phyloP scores from a whole-genome alignment of 2,888 invertebrate species.

The Blera fallax region DNA sequence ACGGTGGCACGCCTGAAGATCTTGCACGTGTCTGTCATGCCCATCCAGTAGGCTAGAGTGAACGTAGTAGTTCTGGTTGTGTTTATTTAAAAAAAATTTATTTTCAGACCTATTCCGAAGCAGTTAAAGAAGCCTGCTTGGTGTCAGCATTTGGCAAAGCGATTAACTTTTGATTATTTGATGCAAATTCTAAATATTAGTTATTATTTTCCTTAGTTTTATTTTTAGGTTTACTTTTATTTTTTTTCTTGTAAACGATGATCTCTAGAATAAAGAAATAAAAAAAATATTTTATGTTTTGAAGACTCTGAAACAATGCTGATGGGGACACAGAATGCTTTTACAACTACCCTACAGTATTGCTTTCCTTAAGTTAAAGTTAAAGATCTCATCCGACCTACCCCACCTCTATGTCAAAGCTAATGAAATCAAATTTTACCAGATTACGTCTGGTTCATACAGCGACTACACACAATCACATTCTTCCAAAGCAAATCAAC shows the following conservation, averaged over 20 bases:
- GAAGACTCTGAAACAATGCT: too few species aligned
- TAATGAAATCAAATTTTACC: too few species aligned
- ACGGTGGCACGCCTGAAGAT: constrained; percentile 99
- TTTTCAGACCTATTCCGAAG: constrained; percentile 97
- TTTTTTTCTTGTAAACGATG: constrained; percentile 1
- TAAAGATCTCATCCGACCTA: too few species aligned
- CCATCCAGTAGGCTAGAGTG: constrained; percentile 91
- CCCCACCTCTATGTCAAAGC: too few species aligned
- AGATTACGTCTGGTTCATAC: too few species aligned
- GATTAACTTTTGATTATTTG: constrained; percentile 90
- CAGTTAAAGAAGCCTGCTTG: constrained; percentile 97
- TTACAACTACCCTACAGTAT: too few species aligned
- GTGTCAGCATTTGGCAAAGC: constrained; percentile 98
- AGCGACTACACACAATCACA: too few species aligned
- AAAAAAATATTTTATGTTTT: too few species aligned
- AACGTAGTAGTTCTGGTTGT: background rate
- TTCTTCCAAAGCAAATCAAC: too few species aligned
- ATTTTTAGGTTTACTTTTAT: background rate
- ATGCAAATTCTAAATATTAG: background rate
- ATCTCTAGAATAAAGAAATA: too few species aligned
- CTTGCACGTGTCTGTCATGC: constrained; percentile 99
- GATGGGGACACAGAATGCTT: too few species aligned
- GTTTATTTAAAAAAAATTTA: constrained; percentile 52
- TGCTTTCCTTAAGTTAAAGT: too few species aligned
- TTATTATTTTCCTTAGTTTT: background rate